A percentile compares a stretch with the other conserved stretches of the same genome.
Conservation (phyloP, 1,140 invertebrate genomes). For the Holotrichia oblita region DNA sequence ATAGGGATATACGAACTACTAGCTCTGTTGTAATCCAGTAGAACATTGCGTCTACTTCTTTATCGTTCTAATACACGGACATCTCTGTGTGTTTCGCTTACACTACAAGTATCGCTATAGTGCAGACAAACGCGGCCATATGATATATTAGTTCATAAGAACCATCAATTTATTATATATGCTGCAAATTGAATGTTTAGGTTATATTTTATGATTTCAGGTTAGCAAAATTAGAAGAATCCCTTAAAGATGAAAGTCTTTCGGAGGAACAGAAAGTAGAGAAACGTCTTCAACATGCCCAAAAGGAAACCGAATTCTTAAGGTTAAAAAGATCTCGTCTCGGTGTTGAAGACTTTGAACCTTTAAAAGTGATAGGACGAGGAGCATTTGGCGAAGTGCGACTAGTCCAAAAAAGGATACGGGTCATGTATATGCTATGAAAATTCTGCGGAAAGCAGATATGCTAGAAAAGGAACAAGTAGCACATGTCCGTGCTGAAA, state of each 20-base stretch:
- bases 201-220: too few relatives aligned
- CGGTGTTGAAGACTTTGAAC: slow-evolving; percentile 98
- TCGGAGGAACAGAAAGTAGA: slow-evolving; percentile 86
- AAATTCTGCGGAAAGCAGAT: slow-evolving; percentile 98
- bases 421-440: slow-evolving; percentile 99
- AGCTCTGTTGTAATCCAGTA: too few relatives aligned
- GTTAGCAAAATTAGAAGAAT: slow-evolving; percentile 92
- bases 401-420: slow-evolving; percentile 99
- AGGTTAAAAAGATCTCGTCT: slow-evolving; percentile 94
- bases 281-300: slow-evolving; percentile 93
- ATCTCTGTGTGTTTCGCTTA: too few relatives aligned
- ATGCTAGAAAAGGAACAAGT: slow-evolving; percentile 99
- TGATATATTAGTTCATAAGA: too few relatives aligned
- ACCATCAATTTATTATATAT: too few relatives aligned
- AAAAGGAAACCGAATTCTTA: slow-evolving; percentile 98
- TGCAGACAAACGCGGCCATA: too few relatives aligned
- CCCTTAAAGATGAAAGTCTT: slow-evolving; percentile 91
- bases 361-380: slow-evolving; percentile 95
- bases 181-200: too few relatives aligned
- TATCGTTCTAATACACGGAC: too few relatives aligned
- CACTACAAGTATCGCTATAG: too few relatives aligned
- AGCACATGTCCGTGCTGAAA: slow-evolving; percentile 97
- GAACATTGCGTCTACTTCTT: too few relatives aligned
- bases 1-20: too few relatives aligned
- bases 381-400: slow-evolving; percentile 99